These are phyloP conservation scores for Athene noctua DNA, from an alignment of 2,113 vertebrate species.

Conservation along the genomic window DNA sequence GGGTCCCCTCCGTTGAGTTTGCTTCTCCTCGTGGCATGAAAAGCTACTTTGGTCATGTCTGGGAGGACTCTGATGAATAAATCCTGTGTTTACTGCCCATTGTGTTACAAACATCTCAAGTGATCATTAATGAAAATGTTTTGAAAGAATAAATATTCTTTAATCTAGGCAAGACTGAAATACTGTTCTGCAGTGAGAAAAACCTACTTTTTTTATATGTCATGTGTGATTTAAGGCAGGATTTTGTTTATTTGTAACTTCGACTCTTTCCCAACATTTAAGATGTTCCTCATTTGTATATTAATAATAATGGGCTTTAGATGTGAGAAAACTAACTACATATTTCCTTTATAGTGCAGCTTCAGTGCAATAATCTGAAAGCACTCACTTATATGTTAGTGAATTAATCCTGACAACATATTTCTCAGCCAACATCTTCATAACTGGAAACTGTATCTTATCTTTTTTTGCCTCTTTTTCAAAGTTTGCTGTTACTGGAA, in stretches of 20 bases:
- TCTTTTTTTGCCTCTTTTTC: background rate
- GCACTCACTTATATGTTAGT: background rate
- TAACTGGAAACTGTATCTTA: background rate
- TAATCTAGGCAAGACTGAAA: background rate
- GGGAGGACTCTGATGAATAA: background rate
- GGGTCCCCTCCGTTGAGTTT: background rate
- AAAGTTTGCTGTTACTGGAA: background rate
- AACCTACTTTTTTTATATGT: background rate
- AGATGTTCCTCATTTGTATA: background rate
- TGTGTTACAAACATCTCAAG: background rate
- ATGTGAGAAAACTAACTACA: constrained; percentile 12
- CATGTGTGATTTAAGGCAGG: background rate
- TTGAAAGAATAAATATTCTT: background rate
- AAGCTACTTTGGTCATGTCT: background rate
- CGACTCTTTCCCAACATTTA: background rate
- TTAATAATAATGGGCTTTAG: background rate
- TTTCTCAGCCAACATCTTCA: background rate
- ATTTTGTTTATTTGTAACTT: constrained; percentile 15
- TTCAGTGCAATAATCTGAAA: constrained; percentile 27
- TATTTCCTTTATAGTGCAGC: background rate
- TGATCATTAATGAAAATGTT: background rate
- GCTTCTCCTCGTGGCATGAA: background rate
- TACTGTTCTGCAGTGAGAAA: background rate
- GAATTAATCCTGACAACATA: background rate
- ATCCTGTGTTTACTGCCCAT: background rate